These are phyloP conservation scores for Myoxocephalus aenaeus DNA, from an alignment of 2,797 vertebrate genomes.

Conservation along the genomic window DNA sequence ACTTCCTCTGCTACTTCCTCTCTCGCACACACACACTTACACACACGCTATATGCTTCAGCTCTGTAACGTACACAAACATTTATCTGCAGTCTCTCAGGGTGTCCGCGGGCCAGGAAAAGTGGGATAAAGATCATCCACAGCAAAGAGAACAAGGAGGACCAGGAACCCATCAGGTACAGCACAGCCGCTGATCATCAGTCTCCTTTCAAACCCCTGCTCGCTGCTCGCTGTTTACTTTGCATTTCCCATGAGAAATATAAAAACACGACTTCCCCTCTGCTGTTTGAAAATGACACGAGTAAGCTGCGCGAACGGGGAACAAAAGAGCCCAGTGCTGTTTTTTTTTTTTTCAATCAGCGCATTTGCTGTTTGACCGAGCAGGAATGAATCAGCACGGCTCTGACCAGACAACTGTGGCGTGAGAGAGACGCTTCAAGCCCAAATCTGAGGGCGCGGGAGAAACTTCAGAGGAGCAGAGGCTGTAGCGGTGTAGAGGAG, in stretches of 20 bases:
- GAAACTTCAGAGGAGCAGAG: conserved; percentile 1
- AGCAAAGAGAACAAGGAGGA: conserved; percentile 99
- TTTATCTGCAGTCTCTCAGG: conserved; percentile 94
- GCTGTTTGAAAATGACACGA: conserved; percentile 37
- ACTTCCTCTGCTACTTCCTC: not conserved
- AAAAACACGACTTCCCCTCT: conserved; percentile 11
- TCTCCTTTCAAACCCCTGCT: conserved; percentile 47
- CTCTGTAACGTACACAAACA: conserved; percentile 25
- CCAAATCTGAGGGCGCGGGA: conserved; percentile 24
- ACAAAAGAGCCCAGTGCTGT: conserved; percentile 1
- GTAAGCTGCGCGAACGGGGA: not conserved
- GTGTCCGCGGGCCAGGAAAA: conserved; percentile 97
- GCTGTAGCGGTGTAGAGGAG: conserved; percentile 34
- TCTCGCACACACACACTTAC: not conserved
- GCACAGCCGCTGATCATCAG: conserved; percentile 52
- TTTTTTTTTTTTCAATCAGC: conserved; percentile 21
- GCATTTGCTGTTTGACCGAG: conserved; percentile 20
- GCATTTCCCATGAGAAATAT: conserved; percentile 25
- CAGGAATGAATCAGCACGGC: conserved; percentile 38
- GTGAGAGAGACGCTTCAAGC: conserved; percentile 42
- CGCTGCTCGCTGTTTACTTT: conserved; percentile 6
- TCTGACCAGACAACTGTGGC: conserved; percentile 55
- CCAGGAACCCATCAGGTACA: conserved; percentile 98
- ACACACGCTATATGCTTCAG: conserved; percentile 1
- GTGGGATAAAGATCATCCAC: conserved; percentile 98